Evolutionary conservation across 2,888 invertebrate genomes (phyloP).

Genomic region (Mechanitis messenoides): DNA sequence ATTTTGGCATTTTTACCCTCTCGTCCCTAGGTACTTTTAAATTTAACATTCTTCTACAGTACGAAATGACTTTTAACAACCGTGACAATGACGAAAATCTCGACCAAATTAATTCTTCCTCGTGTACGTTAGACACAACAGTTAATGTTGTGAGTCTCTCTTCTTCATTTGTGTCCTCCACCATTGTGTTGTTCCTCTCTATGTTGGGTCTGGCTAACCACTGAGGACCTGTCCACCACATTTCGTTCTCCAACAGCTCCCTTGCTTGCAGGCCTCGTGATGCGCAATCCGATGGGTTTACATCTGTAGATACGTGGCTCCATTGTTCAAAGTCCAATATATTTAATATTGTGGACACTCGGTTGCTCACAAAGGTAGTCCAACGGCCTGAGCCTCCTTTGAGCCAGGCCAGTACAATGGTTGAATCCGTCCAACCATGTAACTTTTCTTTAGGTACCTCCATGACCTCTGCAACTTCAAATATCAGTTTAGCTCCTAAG

Average conservation of each 20-base stretch:
- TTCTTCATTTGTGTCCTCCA: too few species aligned
- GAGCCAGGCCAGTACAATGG: constrained; percentile 27
- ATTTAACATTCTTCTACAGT: too few species aligned
- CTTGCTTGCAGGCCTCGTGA: constrained; percentile 15
- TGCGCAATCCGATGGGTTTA: constrained; percentile 27
- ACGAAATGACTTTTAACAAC: too few species aligned
- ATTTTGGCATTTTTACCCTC: too few species aligned
- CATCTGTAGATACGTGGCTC: constrained; percentile 12
- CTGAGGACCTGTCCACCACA: constrained; percentile 29
- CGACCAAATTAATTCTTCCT: too few species aligned
- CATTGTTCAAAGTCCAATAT: constrained; percentile 7
- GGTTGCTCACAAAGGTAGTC: constrained; percentile 19
- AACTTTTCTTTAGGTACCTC: constrained; percentile 23
- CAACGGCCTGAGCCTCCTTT: constrained; percentile 29
- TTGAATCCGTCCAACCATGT: constrained; percentile 21
- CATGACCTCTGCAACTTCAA: constrained; percentile 27
- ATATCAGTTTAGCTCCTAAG: constrained; percentile 27
- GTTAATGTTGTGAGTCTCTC: too few species aligned
- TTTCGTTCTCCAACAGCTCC: constrained; percentile 13
- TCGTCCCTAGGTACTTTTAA: too few species aligned
- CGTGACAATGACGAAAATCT: too few species aligned
- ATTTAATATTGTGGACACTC: constrained; percentile 8
- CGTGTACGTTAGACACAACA: too few species aligned
- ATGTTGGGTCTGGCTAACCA: not conserved
- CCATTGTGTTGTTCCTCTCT: too few species aligned